A percentile compares a stretch with the other conserved stretches of the same genome.
These are phyloP conservation scores for Oxyruncus cristatus DNA, from an alignment of 2,113 vertebrate species.

Conservation along the genomic window DNA sequence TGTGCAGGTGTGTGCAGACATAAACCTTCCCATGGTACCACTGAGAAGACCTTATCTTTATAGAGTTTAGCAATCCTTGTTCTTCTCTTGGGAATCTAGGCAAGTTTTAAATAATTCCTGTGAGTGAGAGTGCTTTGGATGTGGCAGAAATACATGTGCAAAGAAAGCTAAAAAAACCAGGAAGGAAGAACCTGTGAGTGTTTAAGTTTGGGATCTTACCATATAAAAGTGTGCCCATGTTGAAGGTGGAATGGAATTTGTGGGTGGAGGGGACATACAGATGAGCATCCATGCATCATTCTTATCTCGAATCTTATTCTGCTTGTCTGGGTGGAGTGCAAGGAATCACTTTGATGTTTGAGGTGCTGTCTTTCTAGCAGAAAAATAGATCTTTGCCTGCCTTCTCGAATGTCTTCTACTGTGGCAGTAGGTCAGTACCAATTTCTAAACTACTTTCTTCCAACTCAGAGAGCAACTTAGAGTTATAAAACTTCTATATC, in stretches of 20 bases:
- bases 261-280: neutral
- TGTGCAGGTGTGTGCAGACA: neutral
- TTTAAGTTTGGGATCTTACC: neutral
- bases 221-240: neutral
- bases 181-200: neutral
- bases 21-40: neutral
- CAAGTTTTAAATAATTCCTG: neutral
- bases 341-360: neutral
- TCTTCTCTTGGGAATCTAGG: neutral
- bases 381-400: neutral
- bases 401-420: neutral
- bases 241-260: neutral
- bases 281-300: neutral
- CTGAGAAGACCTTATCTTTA: neutral
- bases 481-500: neutral
- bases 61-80: neutral
- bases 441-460: neutral
- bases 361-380: neutral
- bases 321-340: neutral
- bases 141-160: neutral
- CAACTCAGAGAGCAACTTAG: neutral
- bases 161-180: neutral
- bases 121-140: neutral
- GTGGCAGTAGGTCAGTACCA: neutral
- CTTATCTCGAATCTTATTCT: neutral